Base-by-base conservation (phyloP, 2,797 vertebrate genomes). In the Lateolabrax maculatus region DNA sequence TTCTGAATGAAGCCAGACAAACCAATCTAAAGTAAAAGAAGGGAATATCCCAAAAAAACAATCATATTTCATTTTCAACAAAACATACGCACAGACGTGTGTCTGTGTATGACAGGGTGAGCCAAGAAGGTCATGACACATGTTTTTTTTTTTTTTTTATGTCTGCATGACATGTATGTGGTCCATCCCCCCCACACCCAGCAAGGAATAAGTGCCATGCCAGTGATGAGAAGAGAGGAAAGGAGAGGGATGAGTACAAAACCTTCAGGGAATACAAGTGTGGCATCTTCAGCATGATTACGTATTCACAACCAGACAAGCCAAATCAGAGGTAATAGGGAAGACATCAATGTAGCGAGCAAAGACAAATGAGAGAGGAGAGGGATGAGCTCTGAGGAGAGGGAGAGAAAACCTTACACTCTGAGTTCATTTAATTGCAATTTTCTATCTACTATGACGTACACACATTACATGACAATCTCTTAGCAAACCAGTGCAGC, bases 301-400 rank as follows among this genome's bases (percentile, higher is more conserved):
- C 65, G 73, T 84, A 92, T 92, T 92, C 90, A 93, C 75, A 74
- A 67, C 63, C 84, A 91, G 80, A 90, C 84, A 91, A 90, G 86
- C 75, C 87, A 91, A 90, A 91, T 92, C 84, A 90, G 87, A 84
- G 73, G 77, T 75, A 89, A 85, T 74, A 64, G 78, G 78, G 75
- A 87, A 89, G 64, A 81, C 75, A 87, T 88, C 74, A 79, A 79
- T 82, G 72, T 74, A 64, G 41, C 3, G 2, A 77, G 57, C 61
- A 85, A 81, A 83, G 86, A 89, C 79, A 91, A 87, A 90, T 81
- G 78, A 90, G 70, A 80, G 65, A 57, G 36, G 46, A 84, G 49
- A 83, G 61, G 49, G 43, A 65, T 46, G n/a, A 75, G 66, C 80
- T 79, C 70, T 43, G 64, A 69, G 44, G 11, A 52, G 60, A 61